phyloP scores from a whole-genome alignment of 2,113 vertebrate genomes.

The Phodopus roborovskii region DNA sequence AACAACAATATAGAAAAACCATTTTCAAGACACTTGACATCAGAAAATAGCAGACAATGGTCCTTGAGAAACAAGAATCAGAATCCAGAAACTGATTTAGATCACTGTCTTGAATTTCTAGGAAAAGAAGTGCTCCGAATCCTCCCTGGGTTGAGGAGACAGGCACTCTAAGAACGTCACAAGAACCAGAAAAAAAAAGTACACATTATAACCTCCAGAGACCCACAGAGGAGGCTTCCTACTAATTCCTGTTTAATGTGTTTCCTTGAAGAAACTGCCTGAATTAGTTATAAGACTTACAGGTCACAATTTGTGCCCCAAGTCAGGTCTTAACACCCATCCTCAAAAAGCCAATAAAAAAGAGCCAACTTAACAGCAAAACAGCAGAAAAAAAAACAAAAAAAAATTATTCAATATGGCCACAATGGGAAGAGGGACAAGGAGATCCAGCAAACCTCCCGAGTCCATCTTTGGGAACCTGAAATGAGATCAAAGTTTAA shows the following conservation, averaged over 20 bases:
- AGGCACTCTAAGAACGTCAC: not conserved
- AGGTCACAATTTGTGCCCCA: not conserved
- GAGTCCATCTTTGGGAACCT: not conserved
- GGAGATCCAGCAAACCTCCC: not conserved
- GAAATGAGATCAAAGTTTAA: not conserved
- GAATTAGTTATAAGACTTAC: not conserved
- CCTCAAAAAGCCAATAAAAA: not conserved
- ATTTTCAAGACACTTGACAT: not conserved
- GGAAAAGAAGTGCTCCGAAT: not conserved
- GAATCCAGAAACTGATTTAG: not conserved
- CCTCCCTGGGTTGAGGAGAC: not conserved
- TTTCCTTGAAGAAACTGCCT: slow-evolving; percentile 4
- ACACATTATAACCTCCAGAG: not conserved
- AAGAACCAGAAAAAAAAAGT: not conserved
- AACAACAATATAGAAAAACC: not conserved
- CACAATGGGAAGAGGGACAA: not conserved
- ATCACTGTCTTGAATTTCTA: not conserved
- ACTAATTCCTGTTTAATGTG: not conserved
- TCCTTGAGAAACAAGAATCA: not conserved
- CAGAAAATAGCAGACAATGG: not conserved
- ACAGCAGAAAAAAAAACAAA: not conserved
- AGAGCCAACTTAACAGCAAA: not conserved
- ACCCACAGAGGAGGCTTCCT: not conserved
- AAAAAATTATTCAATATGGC: not conserved
- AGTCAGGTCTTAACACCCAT: not conserved